These are phyloP conservation scores for Bombus turneri DNA, from an alignment of 1,140 invertebrate species.

Conservation along the genomic window DNA sequence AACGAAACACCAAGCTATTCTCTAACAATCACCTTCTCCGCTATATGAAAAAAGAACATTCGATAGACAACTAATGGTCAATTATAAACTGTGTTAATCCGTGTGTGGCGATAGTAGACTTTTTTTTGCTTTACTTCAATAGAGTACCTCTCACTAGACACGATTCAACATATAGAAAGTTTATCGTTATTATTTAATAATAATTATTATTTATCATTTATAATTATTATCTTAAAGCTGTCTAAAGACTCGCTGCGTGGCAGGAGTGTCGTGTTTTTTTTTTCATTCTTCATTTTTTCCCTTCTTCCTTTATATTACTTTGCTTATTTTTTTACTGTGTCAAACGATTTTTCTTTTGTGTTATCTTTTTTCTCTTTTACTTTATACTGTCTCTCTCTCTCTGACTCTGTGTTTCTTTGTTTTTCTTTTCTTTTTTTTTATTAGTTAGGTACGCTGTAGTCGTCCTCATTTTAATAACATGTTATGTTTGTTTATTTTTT, in stretches of 20 bases:
- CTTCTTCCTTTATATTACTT: slow-evolving; percentile 70
- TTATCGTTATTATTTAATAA: slow-evolving; percentile 81
- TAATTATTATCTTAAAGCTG: slow-evolving; percentile 82
- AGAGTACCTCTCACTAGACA: slow-evolving; percentile 79
- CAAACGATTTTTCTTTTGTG: slow-evolving; percentile 63
- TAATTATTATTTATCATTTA: slow-evolving; percentile 79
- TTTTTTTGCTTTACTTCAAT: slow-evolving; percentile 76
- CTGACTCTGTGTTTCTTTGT: slow-evolving; percentile 43
- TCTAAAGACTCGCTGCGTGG: slow-evolving; percentile 81
- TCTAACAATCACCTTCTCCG: slow-evolving; percentile 77
- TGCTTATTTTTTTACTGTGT: slow-evolving; percentile 70
- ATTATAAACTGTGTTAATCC: slow-evolving; percentile 71
- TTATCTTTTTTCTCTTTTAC: slow-evolving; percentile 35
- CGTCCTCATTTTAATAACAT: slow-evolving; percentile 66
- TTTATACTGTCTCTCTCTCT: slow-evolving; percentile 22
- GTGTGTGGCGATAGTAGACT: slow-evolving; percentile 74
- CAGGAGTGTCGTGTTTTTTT: slow-evolving; percentile 76
- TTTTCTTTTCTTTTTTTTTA: slow-evolving; percentile 25
- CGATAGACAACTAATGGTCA: slow-evolving; percentile 72
- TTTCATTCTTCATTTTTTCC: slow-evolving; percentile 57
- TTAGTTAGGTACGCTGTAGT: slow-evolving; percentile 75
- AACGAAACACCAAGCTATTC: slow-evolving; percentile 81
- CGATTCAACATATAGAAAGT: slow-evolving; percentile 82
- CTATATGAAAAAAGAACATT: slow-evolving; percentile 70
- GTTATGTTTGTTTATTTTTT: slow-evolving; percentile 30